Evolutionary conservation across 1,140 invertebrate genomes (phyloP).

Genomic region (Dreissena polymorpha): DNA sequence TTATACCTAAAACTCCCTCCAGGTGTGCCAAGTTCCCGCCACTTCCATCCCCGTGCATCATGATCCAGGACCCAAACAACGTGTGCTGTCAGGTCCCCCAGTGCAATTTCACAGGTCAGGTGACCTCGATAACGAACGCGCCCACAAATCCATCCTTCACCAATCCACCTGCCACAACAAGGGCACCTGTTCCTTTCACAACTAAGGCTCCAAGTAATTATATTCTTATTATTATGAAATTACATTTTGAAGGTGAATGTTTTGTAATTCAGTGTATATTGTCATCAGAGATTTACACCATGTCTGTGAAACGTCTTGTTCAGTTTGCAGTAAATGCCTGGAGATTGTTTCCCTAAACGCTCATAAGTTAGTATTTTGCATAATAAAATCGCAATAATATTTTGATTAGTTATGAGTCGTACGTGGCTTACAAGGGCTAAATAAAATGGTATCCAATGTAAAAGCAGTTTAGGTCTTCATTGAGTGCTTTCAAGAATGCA

Average conservation of each 20-base stretch:
- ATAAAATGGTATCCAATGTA: too few species aligned
- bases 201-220: constrained; percentile 1
- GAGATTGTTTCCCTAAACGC: too few species aligned
- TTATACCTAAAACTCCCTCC: neutral
- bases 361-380: too few species aligned
- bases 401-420: too few species aligned
- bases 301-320: too few species aligned
- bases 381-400: too few species aligned
- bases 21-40: constrained; percentile 60
- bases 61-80: constrained; percentile 62
- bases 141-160: constrained; percentile 4
- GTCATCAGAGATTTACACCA: neutral
- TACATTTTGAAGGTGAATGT: neutral
- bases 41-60: constrained; percentile 59
- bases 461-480: too few species aligned
- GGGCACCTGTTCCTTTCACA: neutral
- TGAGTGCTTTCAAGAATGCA: too few species aligned
- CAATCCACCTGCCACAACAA: neutral
- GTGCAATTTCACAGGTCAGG: constrained; percentile 53
- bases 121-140: constrained; percentile 28
- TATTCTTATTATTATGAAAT: neutral
- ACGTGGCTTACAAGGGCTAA: too few species aligned
- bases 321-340: too few species aligned
- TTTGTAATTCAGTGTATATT: neutral
- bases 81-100: constrained; percentile 60